A percentile compares a stretch with the other conserved stretches of the same genome.
Evolutionary conservation across 2,113 vertebrate species (phyloP).

Genomic region (Microtus pennsylvanicus): DNA sequence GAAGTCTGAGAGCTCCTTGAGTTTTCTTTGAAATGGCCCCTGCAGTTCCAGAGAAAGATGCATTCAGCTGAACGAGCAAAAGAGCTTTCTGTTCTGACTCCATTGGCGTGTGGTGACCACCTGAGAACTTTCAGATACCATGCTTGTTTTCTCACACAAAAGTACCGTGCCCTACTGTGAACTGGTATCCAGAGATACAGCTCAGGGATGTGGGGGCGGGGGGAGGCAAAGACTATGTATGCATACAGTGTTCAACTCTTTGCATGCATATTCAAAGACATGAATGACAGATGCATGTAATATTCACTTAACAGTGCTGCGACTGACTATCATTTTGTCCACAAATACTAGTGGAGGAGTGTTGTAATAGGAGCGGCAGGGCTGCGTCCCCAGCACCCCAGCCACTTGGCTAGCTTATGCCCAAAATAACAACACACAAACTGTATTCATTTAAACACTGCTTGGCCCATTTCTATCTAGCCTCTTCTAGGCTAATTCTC

Average conservation of each 20-base stretch:
- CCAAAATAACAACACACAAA: too few species aligned
- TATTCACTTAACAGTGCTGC: background rate
- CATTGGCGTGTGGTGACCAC: background rate
- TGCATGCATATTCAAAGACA: background rate
- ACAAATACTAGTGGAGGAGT: background rate
- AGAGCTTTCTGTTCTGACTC: background rate
- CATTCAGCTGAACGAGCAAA: background rate
- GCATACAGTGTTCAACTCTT: background rate
- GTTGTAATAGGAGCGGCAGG: too few species aligned
- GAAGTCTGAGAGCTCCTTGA: constrained; percentile 45
- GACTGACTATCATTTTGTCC: background rate
- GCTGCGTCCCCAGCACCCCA: too few species aligned
- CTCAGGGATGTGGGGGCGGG: background rate
- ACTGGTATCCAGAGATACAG: background rate
- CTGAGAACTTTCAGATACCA: background rate
- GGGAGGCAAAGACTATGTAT: background rate
- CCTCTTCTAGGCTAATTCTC: too few species aligned
- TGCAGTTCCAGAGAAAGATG: background rate
- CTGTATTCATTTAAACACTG: too few species aligned
- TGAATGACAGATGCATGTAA: too few species aligned
- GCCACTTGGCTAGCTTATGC: too few species aligned
- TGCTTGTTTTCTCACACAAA: background rate
- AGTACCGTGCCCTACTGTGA: background rate
- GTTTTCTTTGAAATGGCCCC: constrained; percentile 41
- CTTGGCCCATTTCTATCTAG: too few species aligned